Base-by-base conservation (phyloP, 2,113 vertebrate genomes). In the Leptobrachium leishanense region DNA sequence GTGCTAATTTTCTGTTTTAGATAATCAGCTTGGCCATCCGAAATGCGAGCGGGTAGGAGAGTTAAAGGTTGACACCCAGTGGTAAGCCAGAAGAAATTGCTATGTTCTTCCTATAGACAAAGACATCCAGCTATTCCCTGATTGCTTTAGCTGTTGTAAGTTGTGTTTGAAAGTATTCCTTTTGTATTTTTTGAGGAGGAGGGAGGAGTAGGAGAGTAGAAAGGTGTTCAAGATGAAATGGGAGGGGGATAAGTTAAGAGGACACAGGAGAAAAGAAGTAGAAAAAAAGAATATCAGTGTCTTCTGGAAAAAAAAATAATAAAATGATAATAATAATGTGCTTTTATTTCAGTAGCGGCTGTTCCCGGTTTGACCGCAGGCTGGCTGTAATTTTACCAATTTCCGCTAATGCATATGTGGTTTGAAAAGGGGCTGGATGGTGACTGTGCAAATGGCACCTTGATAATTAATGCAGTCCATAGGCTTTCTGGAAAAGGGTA, bases 1-100 rank as follows among this genome's bases (percentile, higher is more conserved):
- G 92, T 94, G 94, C 91, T 96, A 95, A 96, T 96, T 93, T 94
- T 94, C 91, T 92, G 91, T 93, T 93, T 92, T 92, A 94, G 92
- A 93, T 93, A 93, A 94, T 92, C 93, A 94, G 91, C 92, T 91
- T 93, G 91, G 89, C 88, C 90, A 82, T 91, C 92, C 90, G 86
- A 90, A 93, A 93, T 91, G 90, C 88, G 90, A 92, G 86, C 87
- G 88, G 88, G 88, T 92, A 92, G 88, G 92, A 92, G 91, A 91
- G 91, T 88, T 85, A 92, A 90, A 91, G 92, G 90, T 92, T 92
- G 92, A 94, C 92, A 92, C 92, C 80, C 92, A 90, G 92, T 91
- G 90, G 92, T 91, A 89, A 91, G 87, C 91, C 71, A 83, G 90
- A 86, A 92, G 90, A 94, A 93, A 93, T 92, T 87, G 89, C 91